phyloP scores from a whole-genome alignment of 2,888 invertebrate species.

The Meteorus colon region DNA sequence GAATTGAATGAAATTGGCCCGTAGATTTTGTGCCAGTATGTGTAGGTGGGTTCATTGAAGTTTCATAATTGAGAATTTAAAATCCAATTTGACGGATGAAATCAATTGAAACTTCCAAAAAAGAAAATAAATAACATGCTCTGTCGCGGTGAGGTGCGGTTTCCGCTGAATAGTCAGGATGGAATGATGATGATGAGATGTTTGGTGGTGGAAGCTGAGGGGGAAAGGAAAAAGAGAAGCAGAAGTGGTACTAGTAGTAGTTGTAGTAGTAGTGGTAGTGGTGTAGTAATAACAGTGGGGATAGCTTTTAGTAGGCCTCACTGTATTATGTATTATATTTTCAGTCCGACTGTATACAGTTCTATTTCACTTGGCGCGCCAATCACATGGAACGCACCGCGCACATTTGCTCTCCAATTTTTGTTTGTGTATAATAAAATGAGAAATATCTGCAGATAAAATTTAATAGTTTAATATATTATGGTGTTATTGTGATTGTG shows the following conservation, averaged over 20 bases:
- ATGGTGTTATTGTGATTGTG: not conserved
- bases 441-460: not conserved
- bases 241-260: not conserved
- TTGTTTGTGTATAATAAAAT: no score
- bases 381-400: conserved; percentile 55
- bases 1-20: no score
- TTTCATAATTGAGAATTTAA: conserved; percentile 14
- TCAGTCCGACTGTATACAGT: conserved; percentile 63
- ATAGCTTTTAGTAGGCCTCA: conserved; percentile 58
- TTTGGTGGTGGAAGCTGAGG: not conserved
- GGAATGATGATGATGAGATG: conserved; percentile 4
- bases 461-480: not conserved
- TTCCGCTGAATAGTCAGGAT: conserved; percentile 45
- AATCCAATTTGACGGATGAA: conserved; percentile 16
- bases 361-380: conserved; percentile 61
- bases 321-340: conserved; percentile 54
- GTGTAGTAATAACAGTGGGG: conserved; percentile 34
- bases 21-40: no score
- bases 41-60: not conserved
- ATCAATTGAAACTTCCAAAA: conserved; percentile 11
- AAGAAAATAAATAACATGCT: not conserved
- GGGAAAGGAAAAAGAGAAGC: conserved; percentile 50
- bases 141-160: conserved; percentile 49
- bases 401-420: no score
- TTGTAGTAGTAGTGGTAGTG: not conserved